Percentiles rank a stretch among this genome's conserved stretches.
These are phyloP conservation scores for Acrocyrtus sp. DNA, from an alignment of 2,888 invertebrate genomes.

Conservation along the genomic window DNA sequence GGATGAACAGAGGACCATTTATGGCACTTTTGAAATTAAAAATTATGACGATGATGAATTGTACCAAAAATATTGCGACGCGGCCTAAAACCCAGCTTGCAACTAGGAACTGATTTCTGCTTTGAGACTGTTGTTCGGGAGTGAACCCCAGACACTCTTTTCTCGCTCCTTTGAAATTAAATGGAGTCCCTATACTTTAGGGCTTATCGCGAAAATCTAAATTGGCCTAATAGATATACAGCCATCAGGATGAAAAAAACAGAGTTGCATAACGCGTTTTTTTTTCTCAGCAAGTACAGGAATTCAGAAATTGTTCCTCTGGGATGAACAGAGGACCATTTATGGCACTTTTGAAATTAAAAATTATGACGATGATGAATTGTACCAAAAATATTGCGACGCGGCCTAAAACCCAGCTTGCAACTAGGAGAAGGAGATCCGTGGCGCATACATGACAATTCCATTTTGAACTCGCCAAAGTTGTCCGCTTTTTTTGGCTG, in stretches of 20 bases:
- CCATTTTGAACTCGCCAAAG: neutral
- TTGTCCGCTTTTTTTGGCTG: neutral
- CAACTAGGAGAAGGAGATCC: too few species aligned
- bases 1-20: constrained; percentile 30
- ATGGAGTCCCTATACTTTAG: constrained; percentile 22
- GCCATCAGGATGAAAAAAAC: too few species aligned
- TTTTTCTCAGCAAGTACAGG: neutral
- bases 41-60: constrained; percentile 23
- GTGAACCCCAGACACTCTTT: constrained; percentile 17
- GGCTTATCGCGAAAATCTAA: neutral
- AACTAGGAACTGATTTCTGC: too few species aligned
- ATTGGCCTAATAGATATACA: too few species aligned
- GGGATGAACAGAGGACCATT: constrained; percentile 29
- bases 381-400: constrained; percentile 38
- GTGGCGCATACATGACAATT: neutral
- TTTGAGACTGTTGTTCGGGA: constrained; percentile 17
- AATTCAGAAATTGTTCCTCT: neutral
- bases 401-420: too few species aligned
- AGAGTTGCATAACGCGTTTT: too few species aligned
- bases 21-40: constrained; percentile 34
- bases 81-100: too few species aligned
- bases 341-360: constrained; percentile 35
- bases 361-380: constrained; percentile 22
- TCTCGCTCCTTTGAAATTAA: constrained; percentile 23
- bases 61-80: constrained; percentile 36